phyloP scores from a whole-genome alignment of 1,140 invertebrate genomes.

The Trichonephila inaurata region DNA sequence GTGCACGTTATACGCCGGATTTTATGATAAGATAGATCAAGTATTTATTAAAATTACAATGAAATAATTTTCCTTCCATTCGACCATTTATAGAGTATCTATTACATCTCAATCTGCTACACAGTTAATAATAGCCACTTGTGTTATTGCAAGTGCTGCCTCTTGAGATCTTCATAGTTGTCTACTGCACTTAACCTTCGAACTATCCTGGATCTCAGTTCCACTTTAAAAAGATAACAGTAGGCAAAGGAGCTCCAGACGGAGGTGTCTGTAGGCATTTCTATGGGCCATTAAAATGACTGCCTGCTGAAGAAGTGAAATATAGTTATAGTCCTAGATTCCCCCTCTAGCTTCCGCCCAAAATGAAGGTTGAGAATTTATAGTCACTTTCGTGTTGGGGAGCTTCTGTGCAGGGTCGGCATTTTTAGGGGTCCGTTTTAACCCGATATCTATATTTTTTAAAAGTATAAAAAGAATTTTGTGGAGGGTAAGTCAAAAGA shows the following conservation, averaged over 20 bases:
- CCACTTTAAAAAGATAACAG: constrained; percentile 57
- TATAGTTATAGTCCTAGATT: constrained; percentile 62
- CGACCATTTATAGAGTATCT: neutral
- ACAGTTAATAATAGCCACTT: neutral
- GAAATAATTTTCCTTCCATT: too few relatives aligned
- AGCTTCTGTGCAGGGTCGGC: constrained; percentile 13
- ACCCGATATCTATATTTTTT: constrained; percentile 41
- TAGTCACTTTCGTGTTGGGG: constrained; percentile 35
- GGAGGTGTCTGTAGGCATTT: constrained; percentile 56
- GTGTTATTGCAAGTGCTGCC: neutral
- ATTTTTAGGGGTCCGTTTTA: constrained; percentile 31
- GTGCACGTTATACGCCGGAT: too few relatives aligned
- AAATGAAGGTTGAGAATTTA: constrained; percentile 67
- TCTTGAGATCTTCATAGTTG: neutral
- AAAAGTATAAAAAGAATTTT: constrained; percentile 1
- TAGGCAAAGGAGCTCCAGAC: neutral
- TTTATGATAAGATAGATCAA: too few relatives aligned
- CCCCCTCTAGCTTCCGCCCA: constrained; percentile 51
- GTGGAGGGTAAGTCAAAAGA: neutral
- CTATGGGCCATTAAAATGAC: constrained; percentile 75
- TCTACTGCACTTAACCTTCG: constrained; percentile 10
- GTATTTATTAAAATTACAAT: too few relatives aligned
- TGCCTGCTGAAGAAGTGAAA: constrained; percentile 68
- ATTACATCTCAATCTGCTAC: neutral
- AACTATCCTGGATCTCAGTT: neutral